These are phyloP conservation scores for Neosalanx taihuensis DNA, from an alignment of 2,797 vertebrate species.

Conservation along the genomic window DNA sequence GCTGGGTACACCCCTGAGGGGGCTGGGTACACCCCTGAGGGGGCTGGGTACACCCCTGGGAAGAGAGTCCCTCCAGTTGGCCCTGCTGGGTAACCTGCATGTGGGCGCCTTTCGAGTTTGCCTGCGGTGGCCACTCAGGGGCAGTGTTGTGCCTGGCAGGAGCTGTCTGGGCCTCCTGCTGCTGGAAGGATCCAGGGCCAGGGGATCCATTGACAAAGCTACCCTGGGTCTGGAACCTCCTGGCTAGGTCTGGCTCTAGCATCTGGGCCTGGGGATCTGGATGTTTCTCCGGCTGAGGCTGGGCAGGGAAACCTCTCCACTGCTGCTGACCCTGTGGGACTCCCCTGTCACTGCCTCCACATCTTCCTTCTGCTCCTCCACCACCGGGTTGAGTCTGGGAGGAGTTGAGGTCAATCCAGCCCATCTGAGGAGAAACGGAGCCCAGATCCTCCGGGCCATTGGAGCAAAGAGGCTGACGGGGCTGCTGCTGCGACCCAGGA, in stretches of 20 bases:
- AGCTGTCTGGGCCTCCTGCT: slow-evolving; percentile 55
- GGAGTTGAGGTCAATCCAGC: slow-evolving; percentile 82
- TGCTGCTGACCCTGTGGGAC: slow-evolving; percentile 64
- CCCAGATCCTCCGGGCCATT: slow-evolving; percentile 40
- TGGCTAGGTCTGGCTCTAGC: slow-evolving; percentile 66
- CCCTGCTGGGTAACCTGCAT: slow-evolving; percentile 47
- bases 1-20: slow-evolving; percentile 24
- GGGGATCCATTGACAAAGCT: slow-evolving; percentile 67
- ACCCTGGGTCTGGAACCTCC: slow-evolving; percentile 68
- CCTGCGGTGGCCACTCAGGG: slow-evolving; percentile 74
- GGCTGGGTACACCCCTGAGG: too few relatives aligned
- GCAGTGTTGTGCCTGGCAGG: slow-evolving; percentile 68
- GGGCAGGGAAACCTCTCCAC: slow-evolving; percentile 71
- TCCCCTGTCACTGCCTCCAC: neutral
- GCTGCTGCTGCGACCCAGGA: slow-evolving; percentile 49
- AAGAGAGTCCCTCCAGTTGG: slow-evolving; percentile 40
- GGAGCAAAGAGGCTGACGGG: slow-evolving; percentile 50
- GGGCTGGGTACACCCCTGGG: slow-evolving; percentile 14
- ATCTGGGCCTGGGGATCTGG: slow-evolving; percentile 65
- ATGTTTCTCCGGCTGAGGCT: slow-evolving; percentile 64
- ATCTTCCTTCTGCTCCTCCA: neutral
- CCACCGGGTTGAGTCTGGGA: slow-evolving; percentile 56
- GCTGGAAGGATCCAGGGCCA: slow-evolving; percentile 60
- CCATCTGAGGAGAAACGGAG: slow-evolving; percentile 62
- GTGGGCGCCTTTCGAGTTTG: slow-evolving; percentile 66